Base-by-base conservation (phyloP, 2,797 vertebrate genomes). In the Chloroceryle amazona region DNA sequence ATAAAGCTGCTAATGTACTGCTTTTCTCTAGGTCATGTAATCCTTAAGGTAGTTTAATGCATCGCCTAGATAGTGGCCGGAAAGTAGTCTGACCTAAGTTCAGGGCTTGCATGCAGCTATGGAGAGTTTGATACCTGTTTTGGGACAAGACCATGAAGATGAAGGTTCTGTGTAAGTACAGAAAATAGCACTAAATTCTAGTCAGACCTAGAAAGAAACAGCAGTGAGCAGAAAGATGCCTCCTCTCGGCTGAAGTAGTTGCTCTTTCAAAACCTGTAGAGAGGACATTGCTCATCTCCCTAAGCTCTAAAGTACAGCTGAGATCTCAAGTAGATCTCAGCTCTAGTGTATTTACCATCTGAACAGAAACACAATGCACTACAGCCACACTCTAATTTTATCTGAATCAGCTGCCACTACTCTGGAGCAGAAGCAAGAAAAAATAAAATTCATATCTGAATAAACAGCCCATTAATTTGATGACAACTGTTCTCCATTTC, bases 401-500 rank as follows among this genome's bases (percentile, higher is more conserved):
- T 61, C 70, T 72, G 76, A 70, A 81, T 91, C 23, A n/a, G 73
- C 70, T 95, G 79, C 76, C 52, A 14, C 62, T 81, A 10, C 39
- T 87, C 63, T 62, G 58, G 51, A 65, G 93, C 42, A 94, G 65
- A 73, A 81, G 54, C 26, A 90, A 85, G 73, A 58, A 89, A 72
- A 90, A 79, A 5, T 73, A 89, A 76, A 91, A 91, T 71, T 63
- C 74, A 44, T 95, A 90, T 84, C 71, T 93, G 67, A 46, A 79
- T 92, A 79, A 93, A 90, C 72, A 94, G 54, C 18, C 81, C 61
- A 62, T 93, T 93, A 95, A 92, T 70, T 87, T 90, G 47, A 73
- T 78, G 94, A 71, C 74, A 90, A 87, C 75, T 91, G 63, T 62
- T 93, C 89, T 89, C 78, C 72, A 23, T 83, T 49, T 91, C 70